Conservation (phyloP, 2,888 invertebrate species). For the Alsophila aescularia region DNA sequence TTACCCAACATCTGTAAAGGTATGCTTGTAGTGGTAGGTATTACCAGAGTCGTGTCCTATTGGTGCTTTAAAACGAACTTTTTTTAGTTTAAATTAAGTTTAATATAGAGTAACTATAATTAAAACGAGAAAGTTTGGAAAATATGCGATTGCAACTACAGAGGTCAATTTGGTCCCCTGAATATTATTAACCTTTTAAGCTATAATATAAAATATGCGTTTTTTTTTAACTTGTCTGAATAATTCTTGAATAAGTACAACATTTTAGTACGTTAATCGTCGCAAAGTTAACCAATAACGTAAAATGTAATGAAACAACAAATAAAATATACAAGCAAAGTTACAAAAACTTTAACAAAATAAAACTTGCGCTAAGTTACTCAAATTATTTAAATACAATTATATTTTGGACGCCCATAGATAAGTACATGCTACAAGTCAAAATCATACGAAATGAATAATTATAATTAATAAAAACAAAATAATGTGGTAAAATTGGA, state of each 20-base stretch:
- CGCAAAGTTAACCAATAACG: conserved; percentile 50
- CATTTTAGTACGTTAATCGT: conserved; percentile 27
- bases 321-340: conserved; percentile 48
- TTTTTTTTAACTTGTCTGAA: conserved; percentile 17
- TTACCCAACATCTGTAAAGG: not conserved
- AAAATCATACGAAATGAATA: conserved; percentile 49
- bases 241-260: conserved; percentile 21
- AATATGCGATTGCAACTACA: conserved; percentile 37
- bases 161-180: conserved; percentile 58
- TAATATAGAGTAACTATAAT: not conserved
- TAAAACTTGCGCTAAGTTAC: conserved; percentile 25
- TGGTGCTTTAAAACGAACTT: conserved; percentile 51
- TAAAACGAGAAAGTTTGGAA: conserved; percentile 2
- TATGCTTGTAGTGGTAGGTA: conserved; percentile 24
- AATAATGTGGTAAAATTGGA: conserved; percentile 5
- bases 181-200: conserved; percentile 30
- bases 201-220: conserved; percentile 28
- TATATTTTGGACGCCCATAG: conserved; percentile 64
- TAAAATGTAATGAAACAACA: conserved; percentile 42
- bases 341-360: conserved; percentile 41
- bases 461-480: conserved; percentile 26
- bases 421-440: conserved; percentile 68
- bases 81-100: conserved; percentile 8
- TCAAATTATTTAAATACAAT: conserved; percentile 28
- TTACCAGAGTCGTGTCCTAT: conserved; percentile 37